phyloP scores from a whole-genome alignment of 2,888 invertebrate species.

The Clanis bilineata region DNA sequence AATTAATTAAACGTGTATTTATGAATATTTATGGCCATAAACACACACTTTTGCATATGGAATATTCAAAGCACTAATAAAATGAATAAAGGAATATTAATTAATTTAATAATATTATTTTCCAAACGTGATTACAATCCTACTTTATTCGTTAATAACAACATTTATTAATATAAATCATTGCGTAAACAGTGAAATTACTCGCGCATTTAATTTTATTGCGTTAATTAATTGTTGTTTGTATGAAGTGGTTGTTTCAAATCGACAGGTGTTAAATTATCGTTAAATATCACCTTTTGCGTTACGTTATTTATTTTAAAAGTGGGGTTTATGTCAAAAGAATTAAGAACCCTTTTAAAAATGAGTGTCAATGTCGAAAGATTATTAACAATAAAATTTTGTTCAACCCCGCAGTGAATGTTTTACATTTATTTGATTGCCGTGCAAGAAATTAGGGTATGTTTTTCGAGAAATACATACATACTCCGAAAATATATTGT shows the following conservation, averaged over 20 bases:
- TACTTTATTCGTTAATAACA: background rate
- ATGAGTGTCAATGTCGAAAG: background rate
- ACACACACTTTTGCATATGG: background rate
- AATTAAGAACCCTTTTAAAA: slow-evolving; percentile 17
- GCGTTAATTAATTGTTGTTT: slow-evolving; percentile 10
- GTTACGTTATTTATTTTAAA: slow-evolving; percentile 16
- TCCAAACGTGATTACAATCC: background rate
- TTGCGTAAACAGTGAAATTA: background rate
- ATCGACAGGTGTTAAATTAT: slow-evolving; percentile 33
- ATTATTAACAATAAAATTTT: no score
- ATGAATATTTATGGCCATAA: background rate
- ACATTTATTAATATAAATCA: background rate
- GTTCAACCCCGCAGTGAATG: no score
- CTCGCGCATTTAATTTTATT: slow-evolving; percentile 2
- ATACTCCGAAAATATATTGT: no score
- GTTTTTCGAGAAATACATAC: no score
- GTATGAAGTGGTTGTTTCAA: slow-evolving; percentile 28
- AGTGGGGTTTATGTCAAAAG: slow-evolving; percentile 28
- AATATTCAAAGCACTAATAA: no score
- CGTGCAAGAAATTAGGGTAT: no score
- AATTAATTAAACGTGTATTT: background rate
- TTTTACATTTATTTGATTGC: no score
- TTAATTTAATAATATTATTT: background rate
- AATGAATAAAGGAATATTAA: background rate
- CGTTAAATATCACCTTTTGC: slow-evolving; percentile 17